These are phyloP conservation scores for Drosophila insularis DNA, from an alignment of 1,140 invertebrate genomes.

Conservation along the genomic window DNA sequence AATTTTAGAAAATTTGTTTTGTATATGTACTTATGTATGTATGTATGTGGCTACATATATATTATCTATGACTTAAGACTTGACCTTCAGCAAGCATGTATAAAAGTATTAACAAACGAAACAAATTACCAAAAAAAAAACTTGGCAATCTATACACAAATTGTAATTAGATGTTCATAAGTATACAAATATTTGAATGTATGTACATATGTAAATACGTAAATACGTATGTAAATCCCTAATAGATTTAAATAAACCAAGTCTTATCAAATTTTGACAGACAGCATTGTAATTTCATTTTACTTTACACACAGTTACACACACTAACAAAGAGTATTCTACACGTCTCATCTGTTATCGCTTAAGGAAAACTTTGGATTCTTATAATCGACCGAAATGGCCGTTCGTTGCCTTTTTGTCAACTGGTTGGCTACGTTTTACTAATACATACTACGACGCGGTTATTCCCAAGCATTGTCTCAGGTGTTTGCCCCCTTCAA, in stretches of 20 bases:
- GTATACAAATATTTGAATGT: neutral
- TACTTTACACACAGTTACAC: neutral
- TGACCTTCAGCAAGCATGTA: conserved; percentile 4
- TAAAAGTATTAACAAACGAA: neutral
- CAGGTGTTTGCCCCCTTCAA: conserved; percentile 64
- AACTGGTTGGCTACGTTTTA: conserved; percentile 49
- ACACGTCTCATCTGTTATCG: conserved; percentile 6
- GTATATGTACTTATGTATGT: neutral
- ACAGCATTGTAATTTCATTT: neutral
- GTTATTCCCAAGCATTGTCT: conserved; percentile 59
- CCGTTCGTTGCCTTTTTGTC: conserved; percentile 53
- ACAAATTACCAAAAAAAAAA: neutral
- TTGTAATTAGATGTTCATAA: neutral
- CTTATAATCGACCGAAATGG: conserved; percentile 7
- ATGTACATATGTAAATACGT: neutral
- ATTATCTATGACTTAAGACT: conserved; percentile 9
- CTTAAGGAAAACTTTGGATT: conserved; percentile 3
- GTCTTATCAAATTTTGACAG: neutral
- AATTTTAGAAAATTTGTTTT: conserved; percentile 13
- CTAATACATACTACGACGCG: conserved; percentile 65
- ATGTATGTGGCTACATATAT: neutral
- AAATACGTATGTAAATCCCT: neutral
- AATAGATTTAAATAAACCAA: conserved; percentile 1
- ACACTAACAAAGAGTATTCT: no score
- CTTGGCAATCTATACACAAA: neutral